Evolutionary conservation across 2,113 vertebrate genomes (phyloP).

Genomic region (Ctenomys sociabilis): DNA sequence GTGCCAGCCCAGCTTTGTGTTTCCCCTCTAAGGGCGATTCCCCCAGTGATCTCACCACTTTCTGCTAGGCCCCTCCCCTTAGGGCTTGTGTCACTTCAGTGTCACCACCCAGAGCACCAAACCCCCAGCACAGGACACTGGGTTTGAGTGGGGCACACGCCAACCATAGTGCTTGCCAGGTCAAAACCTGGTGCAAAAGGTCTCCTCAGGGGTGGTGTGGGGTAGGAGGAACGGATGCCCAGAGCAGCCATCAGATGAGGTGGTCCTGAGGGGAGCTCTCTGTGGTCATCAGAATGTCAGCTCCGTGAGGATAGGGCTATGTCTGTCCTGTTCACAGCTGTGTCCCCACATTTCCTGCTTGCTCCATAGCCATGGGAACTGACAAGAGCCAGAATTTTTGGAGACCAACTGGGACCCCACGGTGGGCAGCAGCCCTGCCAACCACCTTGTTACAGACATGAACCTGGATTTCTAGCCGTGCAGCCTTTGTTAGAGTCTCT

Average conservation of each 20-base stretch:
- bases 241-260: neutral
- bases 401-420: neutral
- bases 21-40: no score
- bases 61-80: no score
- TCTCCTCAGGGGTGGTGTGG: neutral
- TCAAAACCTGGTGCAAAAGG: neutral
- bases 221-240: neutral
- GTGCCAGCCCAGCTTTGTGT: neutral
- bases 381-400: neutral
- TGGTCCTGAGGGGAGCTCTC: neutral
- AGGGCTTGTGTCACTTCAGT: neutral
- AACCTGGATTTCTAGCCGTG: neutral
- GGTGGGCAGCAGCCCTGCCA: neutral
- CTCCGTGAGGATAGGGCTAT: neutral
- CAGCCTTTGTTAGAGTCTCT: constrained; percentile 63
- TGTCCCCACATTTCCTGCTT: neutral
- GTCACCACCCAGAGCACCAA: neutral
- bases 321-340: neutral
- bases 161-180: neutral
- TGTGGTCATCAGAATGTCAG: neutral
- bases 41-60: neutral
- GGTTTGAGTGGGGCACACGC: neutral
- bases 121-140: neutral
- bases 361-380: neutral
- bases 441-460: neutral